phyloP scores from a whole-genome alignment of 2,888 invertebrate species.

The Lasioglossum morio region DNA sequence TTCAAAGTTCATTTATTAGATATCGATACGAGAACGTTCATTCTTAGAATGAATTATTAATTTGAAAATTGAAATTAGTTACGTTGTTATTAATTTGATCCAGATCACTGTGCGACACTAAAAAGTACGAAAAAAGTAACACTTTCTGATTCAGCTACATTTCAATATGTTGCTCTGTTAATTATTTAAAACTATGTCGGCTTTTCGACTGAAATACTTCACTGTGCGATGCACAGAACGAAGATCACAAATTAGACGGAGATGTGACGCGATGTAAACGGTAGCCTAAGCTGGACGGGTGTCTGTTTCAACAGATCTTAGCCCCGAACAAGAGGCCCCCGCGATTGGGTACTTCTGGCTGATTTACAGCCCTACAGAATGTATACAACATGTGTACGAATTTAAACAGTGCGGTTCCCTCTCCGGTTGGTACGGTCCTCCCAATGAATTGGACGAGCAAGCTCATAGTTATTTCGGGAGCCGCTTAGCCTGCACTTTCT shows the following conservation, averaged over 20 bases:
- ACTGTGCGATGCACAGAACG: constrained; percentile 4
- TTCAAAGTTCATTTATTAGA: too few species aligned
- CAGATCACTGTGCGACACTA: too few species aligned
- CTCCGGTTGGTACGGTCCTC: constrained; percentile 63
- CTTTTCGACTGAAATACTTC: not conserved
- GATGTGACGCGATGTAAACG: constrained; percentile 47
- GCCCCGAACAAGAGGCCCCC: constrained; percentile 56
- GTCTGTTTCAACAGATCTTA: constrained; percentile 72
- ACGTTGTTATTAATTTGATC: too few species aligned
- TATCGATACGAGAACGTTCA: too few species aligned
- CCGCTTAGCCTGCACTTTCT: constrained; percentile 30
- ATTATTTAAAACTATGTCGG: not conserved
- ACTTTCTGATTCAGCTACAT: too few species aligned
- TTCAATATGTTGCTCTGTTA: too few species aligned
- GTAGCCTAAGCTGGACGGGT: constrained; percentile 47
- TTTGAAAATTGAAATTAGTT: too few species aligned
- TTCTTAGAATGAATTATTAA: too few species aligned
- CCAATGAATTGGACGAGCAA: constrained; percentile 62
- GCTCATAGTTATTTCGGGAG: constrained; percentile 66
- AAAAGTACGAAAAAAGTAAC: too few species aligned
- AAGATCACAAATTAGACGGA: constrained; percentile 51
- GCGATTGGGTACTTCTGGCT: constrained; percentile 76
- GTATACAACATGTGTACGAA: constrained; percentile 79
- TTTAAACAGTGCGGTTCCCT: constrained; percentile 77
- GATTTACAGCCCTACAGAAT: constrained; percentile 77